These are phyloP conservation scores for Nomada lathburiana DNA, from an alignment of 2,888 invertebrate genomes.

Conservation along the genomic window DNA sequence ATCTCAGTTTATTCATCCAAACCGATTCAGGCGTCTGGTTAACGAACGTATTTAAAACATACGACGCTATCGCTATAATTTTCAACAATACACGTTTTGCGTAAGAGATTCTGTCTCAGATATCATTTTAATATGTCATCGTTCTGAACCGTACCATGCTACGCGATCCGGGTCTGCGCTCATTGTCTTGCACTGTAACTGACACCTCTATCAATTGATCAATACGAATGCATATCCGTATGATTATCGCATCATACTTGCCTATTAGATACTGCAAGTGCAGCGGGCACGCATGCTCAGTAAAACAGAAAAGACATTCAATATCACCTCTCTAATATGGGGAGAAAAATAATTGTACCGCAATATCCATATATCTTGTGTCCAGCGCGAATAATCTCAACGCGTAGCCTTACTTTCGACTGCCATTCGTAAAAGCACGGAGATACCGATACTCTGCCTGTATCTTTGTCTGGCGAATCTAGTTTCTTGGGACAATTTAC, in stretches of 20 bases:
- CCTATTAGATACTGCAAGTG: not conserved
- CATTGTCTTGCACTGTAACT: not conserved
- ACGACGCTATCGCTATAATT: too few relatives aligned
- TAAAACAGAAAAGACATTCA: not conserved
- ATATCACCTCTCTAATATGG: not conserved
- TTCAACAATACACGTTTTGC: too few relatives aligned
- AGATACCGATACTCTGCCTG: too few relatives aligned
- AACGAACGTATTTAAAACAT: too few relatives aligned
- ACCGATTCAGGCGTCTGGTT: too few relatives aligned
- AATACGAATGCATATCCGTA: not conserved
- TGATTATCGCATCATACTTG: slow-evolving; percentile 1
- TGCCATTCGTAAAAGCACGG: too few relatives aligned
- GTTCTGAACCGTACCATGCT: not conserved
- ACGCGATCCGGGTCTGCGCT: not conserved
- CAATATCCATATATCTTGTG: too few relatives aligned
- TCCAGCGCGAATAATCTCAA: too few relatives aligned
- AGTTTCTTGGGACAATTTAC: too few relatives aligned
- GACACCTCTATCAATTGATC: slow-evolving; percentile 16
- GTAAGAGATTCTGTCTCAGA: not conserved
- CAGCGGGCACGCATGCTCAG: not conserved
- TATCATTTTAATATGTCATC: slow-evolving; percentile 7
- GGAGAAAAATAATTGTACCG: not conserved
- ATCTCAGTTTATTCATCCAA: too few relatives aligned
- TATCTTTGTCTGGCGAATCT: too few relatives aligned
- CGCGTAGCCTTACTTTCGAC: too few relatives aligned